Percentiles rank a stretch among this genome's conserved stretches.
phyloP scores from a whole-genome alignment of 2,797 vertebrate species.

The Nannoperca obscura region DNA sequence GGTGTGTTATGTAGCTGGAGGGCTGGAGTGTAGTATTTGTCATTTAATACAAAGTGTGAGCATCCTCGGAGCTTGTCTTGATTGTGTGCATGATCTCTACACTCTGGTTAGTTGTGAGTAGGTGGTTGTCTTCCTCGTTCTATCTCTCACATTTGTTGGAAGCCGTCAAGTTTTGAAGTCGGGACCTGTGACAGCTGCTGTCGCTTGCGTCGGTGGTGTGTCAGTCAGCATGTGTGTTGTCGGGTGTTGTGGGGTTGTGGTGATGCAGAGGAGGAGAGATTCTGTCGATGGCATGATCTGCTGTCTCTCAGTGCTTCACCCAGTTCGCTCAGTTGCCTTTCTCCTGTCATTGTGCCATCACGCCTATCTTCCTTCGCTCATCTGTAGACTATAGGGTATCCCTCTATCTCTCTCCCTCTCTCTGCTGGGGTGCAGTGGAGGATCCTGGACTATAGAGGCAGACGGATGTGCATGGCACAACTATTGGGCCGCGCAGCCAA shows the following conservation, averaged over 20 bases:
- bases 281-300: constrained; percentile 60
- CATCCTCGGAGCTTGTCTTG: constrained; percentile 31
- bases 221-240: constrained; percentile 56
- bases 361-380: constrained; percentile 50
- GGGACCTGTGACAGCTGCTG: constrained; percentile 58
- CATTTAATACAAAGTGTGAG: constrained; percentile 34
- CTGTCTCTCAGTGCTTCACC: constrained; percentile 59
- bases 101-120: constrained; percentile 38
- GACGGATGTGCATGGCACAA: constrained; percentile 92
- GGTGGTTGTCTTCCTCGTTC: constrained; percentile 37
- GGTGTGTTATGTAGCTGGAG: constrained; percentile 44
- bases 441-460: constrained; percentile 85
- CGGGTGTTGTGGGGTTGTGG: constrained; percentile 55
- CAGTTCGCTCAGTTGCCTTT: constrained; percentile 45
- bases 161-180: constrained; percentile 41
- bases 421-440: constrained; percentile 45
- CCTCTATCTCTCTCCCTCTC: constrained; percentile 33
- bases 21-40: constrained; percentile 36
- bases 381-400: constrained; percentile 43
- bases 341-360: constrained; percentile 45
- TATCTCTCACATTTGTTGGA: constrained; percentile 35
- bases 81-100: constrained; percentile 29
- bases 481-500: constrained; percentile 95
- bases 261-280: constrained; percentile 65
- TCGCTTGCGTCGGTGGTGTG: constrained; percentile 46